Percentiles rank a stretch among this genome's conserved stretches.
phyloP scores from a whole-genome alignment of 2,113 vertebrate genomes.

The Tenrec ecaudatus region DNA sequence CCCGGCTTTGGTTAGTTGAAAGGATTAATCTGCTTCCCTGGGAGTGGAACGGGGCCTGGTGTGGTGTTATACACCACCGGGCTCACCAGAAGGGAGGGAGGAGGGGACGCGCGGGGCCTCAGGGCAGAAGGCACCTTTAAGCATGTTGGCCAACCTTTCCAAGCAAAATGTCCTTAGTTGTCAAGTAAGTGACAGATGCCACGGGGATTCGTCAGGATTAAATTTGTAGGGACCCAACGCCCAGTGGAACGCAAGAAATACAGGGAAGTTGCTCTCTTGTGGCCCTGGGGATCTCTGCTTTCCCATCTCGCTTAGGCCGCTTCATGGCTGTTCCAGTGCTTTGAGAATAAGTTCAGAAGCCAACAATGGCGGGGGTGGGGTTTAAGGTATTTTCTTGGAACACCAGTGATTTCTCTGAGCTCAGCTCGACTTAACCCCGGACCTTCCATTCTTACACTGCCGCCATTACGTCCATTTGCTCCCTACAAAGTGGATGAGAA shows the following conservation, averaged over 20 bases:
- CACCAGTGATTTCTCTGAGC: neutral
- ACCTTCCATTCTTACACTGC: neutral
- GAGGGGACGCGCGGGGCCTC: neutral
- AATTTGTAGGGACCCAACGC: neutral
- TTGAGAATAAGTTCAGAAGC: neutral
- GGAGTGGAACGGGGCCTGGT: neutral
- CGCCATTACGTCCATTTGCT: neutral
- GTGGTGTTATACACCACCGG: neutral
- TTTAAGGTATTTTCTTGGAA: neutral
- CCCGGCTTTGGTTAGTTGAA: neutral
- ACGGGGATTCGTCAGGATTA: neutral
- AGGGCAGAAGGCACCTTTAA: neutral
- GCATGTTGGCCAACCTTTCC: neutral
- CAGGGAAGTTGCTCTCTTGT: neutral
- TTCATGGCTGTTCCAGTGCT: neutral
- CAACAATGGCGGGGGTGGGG: neutral
- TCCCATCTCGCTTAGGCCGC: neutral
- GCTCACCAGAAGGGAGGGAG: neutral
- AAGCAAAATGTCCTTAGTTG: neutral
- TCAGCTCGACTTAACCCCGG: neutral
- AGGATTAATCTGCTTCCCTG: neutral
- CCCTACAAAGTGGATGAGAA: neutral
- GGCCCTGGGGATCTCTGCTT: neutral
- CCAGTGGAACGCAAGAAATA: neutral
- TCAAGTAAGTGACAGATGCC: neutral